Conservation (phyloP, 2,797 vertebrate genomes). For the Myotis daubentonii region DNA sequence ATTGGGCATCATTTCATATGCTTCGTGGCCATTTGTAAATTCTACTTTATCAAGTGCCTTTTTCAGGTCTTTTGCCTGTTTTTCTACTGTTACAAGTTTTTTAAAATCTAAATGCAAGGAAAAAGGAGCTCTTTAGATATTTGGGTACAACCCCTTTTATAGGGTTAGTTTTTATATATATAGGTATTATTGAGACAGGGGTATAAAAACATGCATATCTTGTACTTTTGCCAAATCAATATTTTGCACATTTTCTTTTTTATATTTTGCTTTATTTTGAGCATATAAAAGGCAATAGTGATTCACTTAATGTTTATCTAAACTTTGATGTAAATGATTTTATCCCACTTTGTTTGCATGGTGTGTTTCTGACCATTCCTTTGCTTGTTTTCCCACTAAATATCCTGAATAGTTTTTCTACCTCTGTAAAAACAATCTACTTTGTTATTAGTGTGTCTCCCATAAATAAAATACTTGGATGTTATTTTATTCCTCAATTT, state of each 20-base stretch:
- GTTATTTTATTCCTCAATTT: constrained; percentile 33
- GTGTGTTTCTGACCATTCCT: not conserved
- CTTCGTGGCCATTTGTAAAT: not conserved
- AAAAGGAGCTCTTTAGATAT: not conserved
- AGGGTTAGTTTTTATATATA: not conserved
- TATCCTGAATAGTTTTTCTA: constrained; percentile 11
- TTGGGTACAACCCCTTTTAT: not conserved
- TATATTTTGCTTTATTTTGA: not conserved
- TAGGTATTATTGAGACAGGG: not conserved
- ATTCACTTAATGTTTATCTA: constrained; percentile 11
- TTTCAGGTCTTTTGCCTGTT: not conserved
- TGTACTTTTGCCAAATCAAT: not conserved
- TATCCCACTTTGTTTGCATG: not conserved
- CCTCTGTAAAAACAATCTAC: constrained; percentile 23
- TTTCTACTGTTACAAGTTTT: constrained; percentile 1
- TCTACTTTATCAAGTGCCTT: not conserved
- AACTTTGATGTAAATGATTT: not conserved
- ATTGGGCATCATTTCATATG: not conserved
- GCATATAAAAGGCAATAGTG: not conserved
- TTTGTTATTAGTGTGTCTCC: not conserved
- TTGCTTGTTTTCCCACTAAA: constrained; percentile 13
- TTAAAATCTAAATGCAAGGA: not conserved
- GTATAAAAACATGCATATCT: not conserved
- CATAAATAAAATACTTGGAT: constrained; percentile 5
- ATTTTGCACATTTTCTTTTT: constrained; percentile 23